Base-by-base conservation (phyloP, 2,888 invertebrate species). In the Allophyes oxyacanthae region DNA sequence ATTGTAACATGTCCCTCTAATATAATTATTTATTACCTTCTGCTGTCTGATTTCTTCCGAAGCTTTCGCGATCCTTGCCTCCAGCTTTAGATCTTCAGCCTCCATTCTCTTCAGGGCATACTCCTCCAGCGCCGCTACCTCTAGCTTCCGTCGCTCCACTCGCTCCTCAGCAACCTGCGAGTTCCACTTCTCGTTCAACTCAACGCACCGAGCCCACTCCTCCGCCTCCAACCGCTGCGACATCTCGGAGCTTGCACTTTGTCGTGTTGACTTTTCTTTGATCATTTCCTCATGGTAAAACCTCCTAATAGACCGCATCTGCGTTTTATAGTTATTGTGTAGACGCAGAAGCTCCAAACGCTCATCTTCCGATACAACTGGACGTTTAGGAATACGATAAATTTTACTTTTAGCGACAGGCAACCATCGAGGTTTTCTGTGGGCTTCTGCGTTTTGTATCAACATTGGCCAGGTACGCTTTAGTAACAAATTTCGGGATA, bases 321-420 rank as follows among this genome's bases (percentile, higher is more conserved):
- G 93, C 86, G 96, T 94, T 81, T 95, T 95, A 80, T 98, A 98
- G 79, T 96, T 95, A 70, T 97, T 96, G 81, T 95, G 92, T 43
- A 98, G 92, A 43, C 97, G 94, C 72, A 90, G 80, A 0, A 97
- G 82, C 87, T 98, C 98, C 1, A 90, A 66, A 0, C 78, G 73
- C 78, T 98, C 98, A 34, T 96, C 97, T 57, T 86, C 85, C 0
- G 96, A 92, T 43, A 96, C 82, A 58, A 85, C 86, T 14, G 95
- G 95, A 38, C 95, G 95, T 72, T 92, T 91, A 0, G 97, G 96
- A 59, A 98, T 94, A 67, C 95, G 95, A 87, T 95, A 98, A 43
- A 97, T 69, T 93, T 98, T 98, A 72, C 95, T 96, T 90, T 97
- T 97, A 0, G 98, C 98, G 10, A 95, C 95, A 1, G 97, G 97